Evolutionary conservation across 1,140 invertebrate species (phyloP).

Genomic region (Macrobrachium nipponense): DNA sequence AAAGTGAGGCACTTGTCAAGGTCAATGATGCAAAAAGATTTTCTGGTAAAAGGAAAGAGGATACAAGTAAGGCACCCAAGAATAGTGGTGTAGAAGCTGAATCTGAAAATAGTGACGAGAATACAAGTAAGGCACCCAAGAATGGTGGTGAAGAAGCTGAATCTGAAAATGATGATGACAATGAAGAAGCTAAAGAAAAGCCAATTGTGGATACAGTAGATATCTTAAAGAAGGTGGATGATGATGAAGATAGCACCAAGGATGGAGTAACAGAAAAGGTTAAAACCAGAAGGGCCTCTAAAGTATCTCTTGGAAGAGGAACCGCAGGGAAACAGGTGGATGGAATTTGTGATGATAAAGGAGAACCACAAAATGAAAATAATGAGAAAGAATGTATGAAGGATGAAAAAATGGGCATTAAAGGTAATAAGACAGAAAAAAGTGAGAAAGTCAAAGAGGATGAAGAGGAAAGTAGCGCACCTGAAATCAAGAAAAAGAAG

Average conservation of each 20-base stretch:
- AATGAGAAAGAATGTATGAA: neutral
- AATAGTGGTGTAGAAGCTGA: neutral
- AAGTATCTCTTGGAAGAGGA: neutral
- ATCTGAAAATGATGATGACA: neutral
- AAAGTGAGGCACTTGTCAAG: neutral
- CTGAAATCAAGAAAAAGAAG: conserved; percentile 11
- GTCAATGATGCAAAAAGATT: too few species aligned
- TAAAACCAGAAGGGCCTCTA: neutral
- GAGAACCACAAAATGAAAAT: conserved; percentile 11
- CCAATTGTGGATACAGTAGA: neutral
- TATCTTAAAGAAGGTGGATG: neutral
- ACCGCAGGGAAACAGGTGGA: neutral
- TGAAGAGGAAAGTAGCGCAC: conserved; percentile 2
- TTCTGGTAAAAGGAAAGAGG: neutral
- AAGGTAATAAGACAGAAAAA: neutral
- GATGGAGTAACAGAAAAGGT: conserved; percentile 10
- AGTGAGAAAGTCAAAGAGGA: conserved; percentile 1
- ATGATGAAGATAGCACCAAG: neutral
- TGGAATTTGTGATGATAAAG: conserved; percentile 10
- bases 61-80: neutral
- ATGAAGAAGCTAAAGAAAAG: neutral
- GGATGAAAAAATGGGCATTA: neutral
- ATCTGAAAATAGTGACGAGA: neutral
- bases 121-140: neutral
- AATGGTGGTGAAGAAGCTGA: neutral